Evolutionary conservation across 2,113 vertebrate genomes (phyloP), one percentile per base, ranked within the genome.

Genomic region (Pseudorhombus dupliciocellatus): DNA sequence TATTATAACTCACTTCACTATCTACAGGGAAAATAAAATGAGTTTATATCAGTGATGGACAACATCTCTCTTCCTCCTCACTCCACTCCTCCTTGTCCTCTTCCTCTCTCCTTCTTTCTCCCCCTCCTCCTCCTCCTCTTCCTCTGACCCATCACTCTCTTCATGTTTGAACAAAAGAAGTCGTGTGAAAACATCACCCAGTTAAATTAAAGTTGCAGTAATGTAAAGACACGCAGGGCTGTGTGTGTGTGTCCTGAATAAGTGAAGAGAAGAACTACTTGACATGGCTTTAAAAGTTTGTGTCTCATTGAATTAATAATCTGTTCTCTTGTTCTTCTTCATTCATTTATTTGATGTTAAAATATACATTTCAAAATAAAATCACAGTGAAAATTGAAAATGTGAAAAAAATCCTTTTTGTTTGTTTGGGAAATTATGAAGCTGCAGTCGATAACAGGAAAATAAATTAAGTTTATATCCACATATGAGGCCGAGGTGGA

Each of bases 231-330:
- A 50, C 7, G 6, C 52, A 66, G 52, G 52, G 1, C 55, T 16
- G 10, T 5, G 40, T 42, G 40, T 42, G 40, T 42, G 40, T 42
- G 40, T 42, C 46, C 57, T 77, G 80, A 74, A 69, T 59, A 65
- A 70, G 54, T 72, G 46, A 48, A 48, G 44, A 48, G 18, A n/a
- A 48, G 21, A 58, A 48, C 25, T 63, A 30, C 9, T 20, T 14
- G 15, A 67, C 31, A n/a, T n/a, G n/a, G n/a, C n/a, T n/a, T 48
- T 7, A 18, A 48, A 48, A 48, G 46, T 51, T 25, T 51, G 7
- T 22, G 69, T 73, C 58, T 64, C 70, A 30, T 56, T 81, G 60
- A 81, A 66, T 81, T 75, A 72, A 68, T 75, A 44, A 75, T 55
- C 37, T 40, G 42, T 50, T 48, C 50, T 1, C 9, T 16, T 30